A percentile compares a stretch with the other conserved stretches of the same genome.
These are phyloP conservation scores for Eutolmus rufibarbis DNA, from an alignment of 2,888 invertebrate genomes.

Conservation along the genomic window DNA sequence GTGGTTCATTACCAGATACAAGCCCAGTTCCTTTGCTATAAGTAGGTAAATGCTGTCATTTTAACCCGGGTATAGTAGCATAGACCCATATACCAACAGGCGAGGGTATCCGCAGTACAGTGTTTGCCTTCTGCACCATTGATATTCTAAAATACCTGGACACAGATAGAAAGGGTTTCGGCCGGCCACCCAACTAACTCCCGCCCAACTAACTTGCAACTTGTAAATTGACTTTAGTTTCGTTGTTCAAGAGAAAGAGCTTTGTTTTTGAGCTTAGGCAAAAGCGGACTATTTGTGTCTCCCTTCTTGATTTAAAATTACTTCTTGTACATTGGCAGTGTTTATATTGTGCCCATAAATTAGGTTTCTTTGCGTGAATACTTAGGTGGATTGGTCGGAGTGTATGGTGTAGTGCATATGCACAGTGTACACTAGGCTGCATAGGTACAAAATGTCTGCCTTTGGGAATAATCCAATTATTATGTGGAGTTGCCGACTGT, in stretches of 20 bases:
- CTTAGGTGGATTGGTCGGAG: not conserved
- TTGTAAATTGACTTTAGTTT: conserved; percentile 37
- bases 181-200: not conserved
- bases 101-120: conserved; percentile 21
- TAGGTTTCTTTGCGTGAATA: conserved; percentile 10
- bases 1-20: conserved; percentile 25
- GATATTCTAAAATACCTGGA: conserved; percentile 21
- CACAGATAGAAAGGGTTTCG: not conserved
- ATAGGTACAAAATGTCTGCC: not conserved
- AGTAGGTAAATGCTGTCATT: conserved; percentile 33
- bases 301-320: conserved; percentile 29
- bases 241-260: conserved; percentile 22
- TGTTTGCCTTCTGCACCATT: conserved; percentile 27
- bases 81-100: conserved; percentile 14
- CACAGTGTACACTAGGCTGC: not conserved
- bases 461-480: not conserved
- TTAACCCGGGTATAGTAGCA: not conserved
- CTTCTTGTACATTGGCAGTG: conserved; percentile 5
- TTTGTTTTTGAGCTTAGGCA: conserved; percentile 31
- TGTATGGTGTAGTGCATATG: not conserved
- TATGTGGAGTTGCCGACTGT: not conserved
- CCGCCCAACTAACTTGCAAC: conserved; percentile 11
- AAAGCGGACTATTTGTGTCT: conserved; percentile 26
- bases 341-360: conserved; percentile 24
- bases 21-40: conserved; percentile 28